Percentiles rank a stretch among this genome's conserved stretches.
Conservation (phyloP, 2,113 vertebrate genomes). For the Forbesichthys papilliferus region DNA sequence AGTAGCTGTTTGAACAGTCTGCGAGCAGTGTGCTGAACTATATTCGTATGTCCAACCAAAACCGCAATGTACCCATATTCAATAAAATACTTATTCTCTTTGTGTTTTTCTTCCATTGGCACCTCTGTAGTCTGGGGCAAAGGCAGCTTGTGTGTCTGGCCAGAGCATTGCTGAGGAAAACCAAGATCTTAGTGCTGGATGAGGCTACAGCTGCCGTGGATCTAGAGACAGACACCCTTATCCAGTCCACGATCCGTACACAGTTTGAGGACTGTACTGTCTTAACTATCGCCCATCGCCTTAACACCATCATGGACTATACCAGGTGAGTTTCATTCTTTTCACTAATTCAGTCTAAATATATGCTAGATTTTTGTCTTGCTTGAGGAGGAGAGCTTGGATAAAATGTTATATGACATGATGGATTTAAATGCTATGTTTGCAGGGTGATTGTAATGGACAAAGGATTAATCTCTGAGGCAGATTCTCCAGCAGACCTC, state of each 20-base stretch:
- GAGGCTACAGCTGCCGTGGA: conserved; percentile 94
- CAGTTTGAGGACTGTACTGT: conserved; percentile 89
- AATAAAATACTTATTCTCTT: not conserved
- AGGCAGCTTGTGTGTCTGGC: conserved; percentile 92
- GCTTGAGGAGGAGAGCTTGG: not conserved
- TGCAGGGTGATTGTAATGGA: conserved; percentile 93
- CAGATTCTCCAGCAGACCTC: conserved; percentile 84
- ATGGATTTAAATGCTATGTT: not conserved
- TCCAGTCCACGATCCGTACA: conserved; percentile 83
- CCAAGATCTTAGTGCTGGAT: conserved; percentile 90
- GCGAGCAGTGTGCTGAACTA: not conserved
- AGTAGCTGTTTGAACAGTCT: not conserved
- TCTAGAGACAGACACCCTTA: conserved; percentile 86
- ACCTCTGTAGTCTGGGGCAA: conserved; percentile 86
- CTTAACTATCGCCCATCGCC: conserved; percentile 89
- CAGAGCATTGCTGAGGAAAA: conserved; percentile 87
- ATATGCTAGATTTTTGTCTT: not conserved
- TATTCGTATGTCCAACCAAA: not conserved
- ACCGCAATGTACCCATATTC: not conserved
- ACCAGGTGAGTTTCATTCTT: conserved; percentile 75
- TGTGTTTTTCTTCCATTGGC: conserved; percentile 11
- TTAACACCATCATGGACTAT: conserved; percentile 88
- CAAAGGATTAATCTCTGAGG: conserved; percentile 85
- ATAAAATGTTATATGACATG: not conserved
- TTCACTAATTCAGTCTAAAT: not conserved